These are phyloP conservation scores for Sebastes taczanowskii DNA, from an alignment of 2,797 vertebrate species.

Conservation along the genomic window DNA sequence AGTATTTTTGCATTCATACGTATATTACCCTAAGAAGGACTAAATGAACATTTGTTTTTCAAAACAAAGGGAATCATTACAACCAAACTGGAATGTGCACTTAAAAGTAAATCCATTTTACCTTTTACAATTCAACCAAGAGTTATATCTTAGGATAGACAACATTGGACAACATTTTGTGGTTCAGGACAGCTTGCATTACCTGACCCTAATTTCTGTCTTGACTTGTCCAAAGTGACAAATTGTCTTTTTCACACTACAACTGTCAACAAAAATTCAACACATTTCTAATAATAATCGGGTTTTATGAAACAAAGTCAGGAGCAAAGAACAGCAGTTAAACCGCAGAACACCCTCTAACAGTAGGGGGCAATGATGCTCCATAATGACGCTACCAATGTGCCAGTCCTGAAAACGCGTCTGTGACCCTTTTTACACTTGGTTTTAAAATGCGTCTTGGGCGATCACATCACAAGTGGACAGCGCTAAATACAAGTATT, in stretches of 20 bases:
- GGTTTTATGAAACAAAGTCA: not conserved
- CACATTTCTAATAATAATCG: too few species aligned
- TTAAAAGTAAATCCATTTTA: not conserved
- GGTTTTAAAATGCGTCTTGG: not conserved
- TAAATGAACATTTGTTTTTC: not conserved
- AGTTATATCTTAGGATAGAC: not conserved
- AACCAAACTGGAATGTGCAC: not conserved
- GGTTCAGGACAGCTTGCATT: too few species aligned
- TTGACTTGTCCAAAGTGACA: too few species aligned
- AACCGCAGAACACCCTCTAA: not conserved
- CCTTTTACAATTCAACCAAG: not conserved
- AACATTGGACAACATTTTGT: not conserved
- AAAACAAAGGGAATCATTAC: not conserved
- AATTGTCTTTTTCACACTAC: too few species aligned
- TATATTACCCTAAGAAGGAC: not conserved
- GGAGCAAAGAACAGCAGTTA: not conserved
- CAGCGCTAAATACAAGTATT: not conserved
- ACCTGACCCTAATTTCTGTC: too few species aligned
- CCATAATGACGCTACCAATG: not conserved
- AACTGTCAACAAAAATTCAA: too few species aligned
- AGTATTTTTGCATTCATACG: not conserved
- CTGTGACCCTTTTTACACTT: not conserved
- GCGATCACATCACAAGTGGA: not conserved
- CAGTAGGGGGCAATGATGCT: not conserved
- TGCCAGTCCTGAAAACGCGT: slow-evolving; percentile 9